Base-by-base conservation (phyloP, 2,888 invertebrate species). In the Acleris literana region DNA sequence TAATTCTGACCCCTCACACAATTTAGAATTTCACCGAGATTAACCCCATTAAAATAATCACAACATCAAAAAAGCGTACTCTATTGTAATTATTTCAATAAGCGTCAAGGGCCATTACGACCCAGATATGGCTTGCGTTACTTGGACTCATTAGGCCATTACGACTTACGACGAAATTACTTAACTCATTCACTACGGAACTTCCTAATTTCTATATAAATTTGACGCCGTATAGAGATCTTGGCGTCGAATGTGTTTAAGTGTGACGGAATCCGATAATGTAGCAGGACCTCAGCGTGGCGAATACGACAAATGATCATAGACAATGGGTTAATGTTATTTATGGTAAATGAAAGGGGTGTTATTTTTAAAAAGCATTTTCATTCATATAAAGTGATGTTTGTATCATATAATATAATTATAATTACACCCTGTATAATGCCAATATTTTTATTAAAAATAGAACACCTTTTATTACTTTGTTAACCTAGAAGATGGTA, bases 231-330 rank as follows among this genome's bases (percentile, higher is more conserved):
- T 13, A 39, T 39, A 13, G 39, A 39, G 39, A 13, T 39, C 13
- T 39, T 3, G 39, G 39, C 39, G 0, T 39, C 13, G 13, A 39
- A 39, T 39, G 39, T 4, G 13, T 39, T 39, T 11, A 3, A 89
- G 87, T 90, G 90, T 90, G 90, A 90, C 90, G 84, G 81, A 88
- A 90, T 89, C 87, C 85, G 87, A 90, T 90, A 89, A 87, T 86
- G 83, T 83, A 80, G 9, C 33, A 76, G 76, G 76, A 73, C 55
- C 46, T 39, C 54, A 54, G 64, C 64, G 59, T 68, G 48, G 66
- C 66, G 56, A 62, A 66, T 66, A 33, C 61, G 62, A 66, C 62
- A 66, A 66, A 66, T 66, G 66, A 62, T 66, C 56, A 56, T 61
- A 57, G 65, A 66, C 65, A 65, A 49, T 61, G 65, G 60, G 56